Conservation (phyloP, 2,888 invertebrate species). For the Dicycla oo region DNA sequence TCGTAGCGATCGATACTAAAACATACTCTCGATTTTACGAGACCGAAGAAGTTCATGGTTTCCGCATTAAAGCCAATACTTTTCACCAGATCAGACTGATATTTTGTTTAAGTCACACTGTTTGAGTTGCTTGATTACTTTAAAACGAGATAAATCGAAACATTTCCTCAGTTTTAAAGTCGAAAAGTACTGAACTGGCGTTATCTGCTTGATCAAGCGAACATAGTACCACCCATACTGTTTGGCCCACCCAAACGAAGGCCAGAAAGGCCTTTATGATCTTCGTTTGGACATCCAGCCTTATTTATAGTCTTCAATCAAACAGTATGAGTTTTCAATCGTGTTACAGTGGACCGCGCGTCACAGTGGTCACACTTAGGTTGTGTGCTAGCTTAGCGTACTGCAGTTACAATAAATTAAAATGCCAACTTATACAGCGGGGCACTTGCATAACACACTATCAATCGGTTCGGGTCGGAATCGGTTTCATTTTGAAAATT, state of each 20-base stretch:
- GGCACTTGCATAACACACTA: no score
- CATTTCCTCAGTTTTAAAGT: not conserved
- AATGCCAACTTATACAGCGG: no score
- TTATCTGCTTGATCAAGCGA: not conserved
- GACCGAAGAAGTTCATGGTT: not conserved
- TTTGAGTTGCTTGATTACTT: not conserved
- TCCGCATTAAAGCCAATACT: constrained; percentile 7
- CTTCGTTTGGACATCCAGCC: no score
- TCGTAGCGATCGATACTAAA: constrained; percentile 21
- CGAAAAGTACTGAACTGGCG: not conserved
- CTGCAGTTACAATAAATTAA: no score
- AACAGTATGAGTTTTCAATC: not conserved
- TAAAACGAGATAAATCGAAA: not conserved
- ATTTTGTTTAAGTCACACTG: not conserved
- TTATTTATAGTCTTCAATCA: no score
- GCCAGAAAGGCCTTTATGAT: no score
- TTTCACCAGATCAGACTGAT: not conserved
- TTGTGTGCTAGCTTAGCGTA: no score
- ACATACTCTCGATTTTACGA: constrained; percentile 41
- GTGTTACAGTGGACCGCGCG: not conserved
- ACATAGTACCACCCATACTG: not conserved
- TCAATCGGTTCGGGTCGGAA: no score
- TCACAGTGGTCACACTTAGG: no score
- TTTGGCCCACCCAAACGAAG: no score
- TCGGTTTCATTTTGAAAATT: no score